Percentiles rank a stretch among this genome's conserved stretches.
Evolutionary conservation across 2,113 vertebrate species (phyloP).

Genomic region (Okapia johnstoni): DNA sequence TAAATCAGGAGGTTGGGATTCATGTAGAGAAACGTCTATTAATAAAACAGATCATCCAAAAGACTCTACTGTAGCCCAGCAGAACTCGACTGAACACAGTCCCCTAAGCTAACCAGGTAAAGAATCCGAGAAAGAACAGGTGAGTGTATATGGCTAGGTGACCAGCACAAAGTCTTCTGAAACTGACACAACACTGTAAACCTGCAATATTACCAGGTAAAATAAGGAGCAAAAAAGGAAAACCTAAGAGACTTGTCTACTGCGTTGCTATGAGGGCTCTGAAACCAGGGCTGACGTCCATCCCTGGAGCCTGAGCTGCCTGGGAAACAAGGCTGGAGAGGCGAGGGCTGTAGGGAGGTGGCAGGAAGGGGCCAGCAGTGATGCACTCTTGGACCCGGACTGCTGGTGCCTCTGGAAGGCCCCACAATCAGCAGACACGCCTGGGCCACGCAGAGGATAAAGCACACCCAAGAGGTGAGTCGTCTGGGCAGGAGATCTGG

Average conservation of each 20-base stretch:
- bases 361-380: not conserved
- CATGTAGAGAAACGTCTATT: not conserved
- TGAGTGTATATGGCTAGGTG: not conserved
- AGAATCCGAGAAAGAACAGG: not conserved
- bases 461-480: not conserved
- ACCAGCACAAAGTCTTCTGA: not conserved
- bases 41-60: not conserved
- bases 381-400: not conserved
- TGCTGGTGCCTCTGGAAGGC: not conserved
- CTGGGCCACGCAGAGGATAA: not conserved
- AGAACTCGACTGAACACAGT: not conserved
- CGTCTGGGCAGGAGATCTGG: not conserved
- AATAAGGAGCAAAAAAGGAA: not conserved
- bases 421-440: no score
- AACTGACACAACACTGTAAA: not conserved
- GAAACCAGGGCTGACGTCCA: not conserved
- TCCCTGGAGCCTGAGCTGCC: not conserved
- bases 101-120: not conserved
- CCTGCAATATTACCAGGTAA: not conserved
- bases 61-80: not conserved
- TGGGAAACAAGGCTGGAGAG: not conserved
- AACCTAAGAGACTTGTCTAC: not conserved
- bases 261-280: not conserved
- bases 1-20: not conserved
- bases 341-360: accelerated